A percentile compares a stretch with the other conserved stretches of the same genome.
phyloP scores from a whole-genome alignment of 2,113 vertebrate genomes.

The Sinocyclocheilus maitianheensis region DNA sequence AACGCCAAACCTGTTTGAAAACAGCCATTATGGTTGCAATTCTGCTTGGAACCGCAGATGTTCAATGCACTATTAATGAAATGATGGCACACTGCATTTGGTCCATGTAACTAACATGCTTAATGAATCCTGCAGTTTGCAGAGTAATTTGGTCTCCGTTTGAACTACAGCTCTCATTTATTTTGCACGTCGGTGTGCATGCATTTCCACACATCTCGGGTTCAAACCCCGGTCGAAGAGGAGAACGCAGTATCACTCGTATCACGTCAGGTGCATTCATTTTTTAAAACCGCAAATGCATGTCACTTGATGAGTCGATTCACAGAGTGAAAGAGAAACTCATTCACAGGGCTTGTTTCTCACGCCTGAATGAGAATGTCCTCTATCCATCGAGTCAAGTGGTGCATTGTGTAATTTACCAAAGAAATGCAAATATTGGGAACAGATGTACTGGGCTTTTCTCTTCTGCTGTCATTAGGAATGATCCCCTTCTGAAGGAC shows the following conservation, averaged over 20 bases:
- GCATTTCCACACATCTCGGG: background rate
- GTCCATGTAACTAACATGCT: background rate
- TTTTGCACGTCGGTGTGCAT: slow-evolving; percentile 15
- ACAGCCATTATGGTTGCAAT: background rate
- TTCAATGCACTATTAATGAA: background rate
- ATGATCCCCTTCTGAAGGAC: slow-evolving; percentile 65
- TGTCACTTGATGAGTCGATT: slow-evolving; percentile 62
- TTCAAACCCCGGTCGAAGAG: background rate
- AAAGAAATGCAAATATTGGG: slow-evolving; percentile 77
- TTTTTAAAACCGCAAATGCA: slow-evolving; percentile 64
- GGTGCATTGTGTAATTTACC: slow-evolving; percentile 68
- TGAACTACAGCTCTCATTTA: background rate
- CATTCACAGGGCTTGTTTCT: slow-evolving; percentile 73
- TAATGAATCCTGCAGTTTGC: background rate
- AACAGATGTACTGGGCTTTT: slow-evolving; percentile 72
- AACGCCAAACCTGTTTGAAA: background rate
- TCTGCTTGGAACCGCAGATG: background rate
- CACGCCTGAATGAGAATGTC: slow-evolving; percentile 73
- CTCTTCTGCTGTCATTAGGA: slow-evolving; percentile 58
- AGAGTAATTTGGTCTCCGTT: background rate
- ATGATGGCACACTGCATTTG: background rate
- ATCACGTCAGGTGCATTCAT: slow-evolving; percentile 58
- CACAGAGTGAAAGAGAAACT: slow-evolving; percentile 63
- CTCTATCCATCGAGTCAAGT: slow-evolving; percentile 74
- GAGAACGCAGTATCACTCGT: background rate